These are phyloP conservation scores for Sebastes schlegelii DNA, from an alignment of 2,113 vertebrate genomes.

Conservation along the genomic window DNA sequence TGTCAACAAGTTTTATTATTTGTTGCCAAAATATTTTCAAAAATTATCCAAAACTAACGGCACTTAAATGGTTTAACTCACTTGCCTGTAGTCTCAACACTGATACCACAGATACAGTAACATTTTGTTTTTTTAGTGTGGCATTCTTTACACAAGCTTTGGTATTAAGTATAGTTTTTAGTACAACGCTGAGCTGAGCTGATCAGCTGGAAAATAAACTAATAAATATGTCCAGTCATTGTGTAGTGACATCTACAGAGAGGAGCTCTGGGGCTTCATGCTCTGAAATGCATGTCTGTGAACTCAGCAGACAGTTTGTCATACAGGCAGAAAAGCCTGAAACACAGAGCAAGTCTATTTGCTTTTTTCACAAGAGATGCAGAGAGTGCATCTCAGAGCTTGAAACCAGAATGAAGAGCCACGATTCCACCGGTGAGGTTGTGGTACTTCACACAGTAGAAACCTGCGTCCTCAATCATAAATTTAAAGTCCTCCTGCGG, in stretches of 20 bases:
- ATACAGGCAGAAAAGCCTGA: constrained; percentile 4
- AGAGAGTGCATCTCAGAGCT: constrained; percentile 82
- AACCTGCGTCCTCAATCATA: constrained; percentile 94
- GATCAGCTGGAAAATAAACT: background rate
- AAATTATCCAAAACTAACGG: background rate
- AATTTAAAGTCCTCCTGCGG: constrained; percentile 91
- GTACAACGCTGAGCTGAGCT: background rate
- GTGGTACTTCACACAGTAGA: constrained; percentile 88
- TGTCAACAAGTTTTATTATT: constrained; percentile 21
- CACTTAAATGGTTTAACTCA: background rate
- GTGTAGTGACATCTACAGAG: background rate
- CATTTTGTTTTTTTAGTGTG: background rate
- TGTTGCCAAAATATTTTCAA: background rate
- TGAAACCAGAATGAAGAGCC: constrained; percentile 97
- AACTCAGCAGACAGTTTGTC: background rate
- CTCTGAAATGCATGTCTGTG: background rate
- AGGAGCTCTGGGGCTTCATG: background rate
- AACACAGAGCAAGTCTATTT: background rate
- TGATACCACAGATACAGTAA: background rate
- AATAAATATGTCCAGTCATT: constrained; percentile 19
- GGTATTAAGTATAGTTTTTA: background rate
- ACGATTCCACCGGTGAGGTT: constrained; percentile 91
- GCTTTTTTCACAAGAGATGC: background rate
- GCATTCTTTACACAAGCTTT: background rate
- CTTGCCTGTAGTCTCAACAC: background rate